Percentiles rank a stretch among this genome's conserved stretches.
phyloP scores from a whole-genome alignment of 2,888 invertebrate species.

The Orthonevra nobilis region DNA sequence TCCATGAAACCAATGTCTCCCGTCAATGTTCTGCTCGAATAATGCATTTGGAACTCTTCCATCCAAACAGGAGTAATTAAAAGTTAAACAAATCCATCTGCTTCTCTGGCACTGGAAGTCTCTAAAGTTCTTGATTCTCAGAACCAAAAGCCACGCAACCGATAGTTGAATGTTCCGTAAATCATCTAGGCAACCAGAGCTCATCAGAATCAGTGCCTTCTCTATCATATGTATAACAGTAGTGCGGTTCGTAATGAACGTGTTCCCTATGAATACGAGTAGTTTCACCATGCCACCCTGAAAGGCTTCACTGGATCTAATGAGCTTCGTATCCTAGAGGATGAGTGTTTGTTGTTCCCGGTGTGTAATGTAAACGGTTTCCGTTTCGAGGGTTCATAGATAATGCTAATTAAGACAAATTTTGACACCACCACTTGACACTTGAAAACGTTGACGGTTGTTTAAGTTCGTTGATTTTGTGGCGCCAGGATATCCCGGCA shows the following conservation, averaged over 20 bases:
- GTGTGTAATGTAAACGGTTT: slow-evolving; percentile 9
- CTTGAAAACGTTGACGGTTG: slow-evolving; percentile 53
- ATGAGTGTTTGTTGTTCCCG: slow-evolving; percentile 1
- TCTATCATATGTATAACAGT: too few species aligned
- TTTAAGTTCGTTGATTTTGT: slow-evolving; percentile 52
- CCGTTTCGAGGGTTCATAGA: slow-evolving; percentile 21
- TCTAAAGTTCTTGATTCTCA: slow-evolving; percentile 1
- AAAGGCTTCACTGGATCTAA: too few species aligned
- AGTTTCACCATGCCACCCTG: too few species aligned
- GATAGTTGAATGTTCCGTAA: too few species aligned
- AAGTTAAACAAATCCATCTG: slow-evolving; percentile 39
- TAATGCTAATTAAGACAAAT: slow-evolving; percentile 66
- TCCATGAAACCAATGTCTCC: too few species aligned
- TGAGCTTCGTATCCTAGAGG: background rate
- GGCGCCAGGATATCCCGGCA: slow-evolving; percentile 34
- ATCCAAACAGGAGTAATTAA: slow-evolving; percentile 46
- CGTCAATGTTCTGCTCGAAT: too few species aligned
- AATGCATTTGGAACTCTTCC: too few species aligned
- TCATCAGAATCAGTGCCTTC: too few species aligned
- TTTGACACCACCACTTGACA: slow-evolving; percentile 64
- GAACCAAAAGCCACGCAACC: too few species aligned
- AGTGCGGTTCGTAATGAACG: too few species aligned
- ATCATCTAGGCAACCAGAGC: too few species aligned
- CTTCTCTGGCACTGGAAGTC: slow-evolving; percentile 1
- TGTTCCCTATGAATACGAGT: too few species aligned